A percentile compares a stretch with the other conserved stretches of the same genome.
Conservation (phyloP, 2,797 vertebrate species). For the Cirrhinus molitorella region DNA sequence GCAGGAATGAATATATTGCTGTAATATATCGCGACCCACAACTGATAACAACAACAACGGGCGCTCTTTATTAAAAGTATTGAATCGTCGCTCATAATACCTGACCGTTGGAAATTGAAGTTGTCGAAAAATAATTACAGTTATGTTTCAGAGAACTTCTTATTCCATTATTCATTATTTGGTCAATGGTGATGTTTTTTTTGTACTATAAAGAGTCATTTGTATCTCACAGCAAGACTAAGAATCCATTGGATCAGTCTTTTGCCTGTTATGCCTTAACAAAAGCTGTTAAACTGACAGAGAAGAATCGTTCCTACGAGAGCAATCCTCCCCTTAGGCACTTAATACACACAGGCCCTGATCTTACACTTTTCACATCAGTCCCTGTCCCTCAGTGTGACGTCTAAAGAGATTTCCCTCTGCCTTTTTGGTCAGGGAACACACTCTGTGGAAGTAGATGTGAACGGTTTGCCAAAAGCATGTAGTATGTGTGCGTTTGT, state of each 20-base stretch:
- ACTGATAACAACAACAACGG: not conserved
- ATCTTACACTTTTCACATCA: conserved; percentile 26
- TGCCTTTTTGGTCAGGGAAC: not conserved
- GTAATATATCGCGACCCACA: not conserved
- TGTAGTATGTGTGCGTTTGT: too few relatives aligned
- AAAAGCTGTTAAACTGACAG: conserved; percentile 6
- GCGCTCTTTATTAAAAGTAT: not conserved
- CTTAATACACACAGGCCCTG: not conserved
- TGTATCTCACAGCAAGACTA: conserved; percentile 2
- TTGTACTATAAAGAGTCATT: too few relatives aligned
- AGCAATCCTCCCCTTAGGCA: not conserved
- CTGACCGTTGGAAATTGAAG: not conserved
- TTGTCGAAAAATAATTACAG: not conserved
- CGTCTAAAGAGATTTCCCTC: not conserved
- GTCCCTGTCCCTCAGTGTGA: not conserved
- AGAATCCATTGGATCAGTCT: not conserved
- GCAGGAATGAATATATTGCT: not conserved
- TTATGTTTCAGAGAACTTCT: not conserved
- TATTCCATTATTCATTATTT: too few relatives aligned
- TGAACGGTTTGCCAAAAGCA: not conserved
- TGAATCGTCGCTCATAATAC: not conserved
- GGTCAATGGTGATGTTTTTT: too few relatives aligned
- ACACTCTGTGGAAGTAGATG: not conserved
- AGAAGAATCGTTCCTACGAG: not conserved
- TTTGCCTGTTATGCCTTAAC: not conserved